Evolutionary conservation across 2,888 invertebrate species (phyloP), one percentile per base, ranked within the genome.

Genomic region (Aporophyla nigra): DNA sequence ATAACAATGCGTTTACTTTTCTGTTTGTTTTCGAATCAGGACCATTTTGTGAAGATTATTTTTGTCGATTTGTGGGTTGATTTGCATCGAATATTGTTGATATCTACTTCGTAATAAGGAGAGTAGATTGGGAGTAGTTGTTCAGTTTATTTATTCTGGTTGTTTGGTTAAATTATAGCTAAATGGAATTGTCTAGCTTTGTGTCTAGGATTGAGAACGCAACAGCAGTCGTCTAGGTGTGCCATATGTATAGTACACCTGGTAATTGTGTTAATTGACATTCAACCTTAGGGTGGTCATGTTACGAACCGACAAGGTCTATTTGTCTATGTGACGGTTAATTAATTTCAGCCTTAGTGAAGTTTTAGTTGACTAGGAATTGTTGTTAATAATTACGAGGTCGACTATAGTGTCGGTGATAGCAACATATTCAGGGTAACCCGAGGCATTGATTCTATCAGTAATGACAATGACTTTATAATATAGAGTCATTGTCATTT

Each of bases 1-100:
- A 59, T 63, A 49, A 76, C 74, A 72, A 73, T 72, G 72, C 53
- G 80, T 88, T 56, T 73, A 68, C 62, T 56, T 62, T 63, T 81
- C 33, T 74, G 85, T 69, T 88, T 82, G 67, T 78, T 79, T 69
- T 46, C 16, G 16, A 54, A 61, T 46, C 24, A 56, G 49, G 19
- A 33, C 12, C 4, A 40, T 66, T 79, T 80, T 33, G 43, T 43
- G 5, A 6, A 7, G 12, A 61, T 61, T 54, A 27, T 53, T 49
- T 58, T 66, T 40, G 14, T 16, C 14, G 2, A 61, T n/a, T 46
- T 7, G 21, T 80, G 33, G 21, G 46, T 53, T 63, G 14, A 43
- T 59, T 75, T 63, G 24, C 46, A 46, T 78, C 58, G 7, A 58
- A 27, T n/a, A 0, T 53, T 59, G n/a, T 67, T 58, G 33, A 5